Conservation (phyloP, 2,797 vertebrate genomes). For the Lemur catta region DNA sequence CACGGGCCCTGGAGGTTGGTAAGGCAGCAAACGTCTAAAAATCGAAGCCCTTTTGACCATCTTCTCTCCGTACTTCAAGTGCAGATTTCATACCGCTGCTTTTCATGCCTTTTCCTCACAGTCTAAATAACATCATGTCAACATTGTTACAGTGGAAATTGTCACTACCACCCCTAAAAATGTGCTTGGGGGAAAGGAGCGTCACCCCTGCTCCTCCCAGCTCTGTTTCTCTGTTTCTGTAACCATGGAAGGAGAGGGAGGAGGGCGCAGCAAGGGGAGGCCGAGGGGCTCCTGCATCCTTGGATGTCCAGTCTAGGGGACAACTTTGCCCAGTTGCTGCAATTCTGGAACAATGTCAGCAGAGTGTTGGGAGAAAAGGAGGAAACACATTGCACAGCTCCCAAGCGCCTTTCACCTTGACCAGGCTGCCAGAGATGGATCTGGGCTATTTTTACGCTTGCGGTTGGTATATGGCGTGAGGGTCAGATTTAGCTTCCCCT, state of each 20-base stretch:
- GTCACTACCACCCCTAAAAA: background rate
- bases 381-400: background rate
- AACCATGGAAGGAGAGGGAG: background rate
- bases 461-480: background rate
- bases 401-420: background rate
- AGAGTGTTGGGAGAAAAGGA: background rate
- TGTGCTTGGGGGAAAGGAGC: background rate
- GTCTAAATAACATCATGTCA: background rate
- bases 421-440: background rate
- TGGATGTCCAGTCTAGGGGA: background rate
- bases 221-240: background rate
- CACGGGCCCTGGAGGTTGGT: background rate
- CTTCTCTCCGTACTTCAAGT: constrained; percentile 17
- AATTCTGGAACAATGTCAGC: background rate
- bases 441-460: background rate
- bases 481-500: background rate
- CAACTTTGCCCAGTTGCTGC: background rate
- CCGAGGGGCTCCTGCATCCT: background rate
- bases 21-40: constrained; percentile 23
- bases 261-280: background rate
- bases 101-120: background rate
- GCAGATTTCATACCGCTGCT: background rate
- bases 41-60: background rate
- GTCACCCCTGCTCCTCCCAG: background rate
- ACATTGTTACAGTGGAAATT: background rate